These are phyloP conservation scores for Frieseomelitta varia DNA, from an alignment of 1,140 invertebrate species.

Conservation along the genomic window DNA sequence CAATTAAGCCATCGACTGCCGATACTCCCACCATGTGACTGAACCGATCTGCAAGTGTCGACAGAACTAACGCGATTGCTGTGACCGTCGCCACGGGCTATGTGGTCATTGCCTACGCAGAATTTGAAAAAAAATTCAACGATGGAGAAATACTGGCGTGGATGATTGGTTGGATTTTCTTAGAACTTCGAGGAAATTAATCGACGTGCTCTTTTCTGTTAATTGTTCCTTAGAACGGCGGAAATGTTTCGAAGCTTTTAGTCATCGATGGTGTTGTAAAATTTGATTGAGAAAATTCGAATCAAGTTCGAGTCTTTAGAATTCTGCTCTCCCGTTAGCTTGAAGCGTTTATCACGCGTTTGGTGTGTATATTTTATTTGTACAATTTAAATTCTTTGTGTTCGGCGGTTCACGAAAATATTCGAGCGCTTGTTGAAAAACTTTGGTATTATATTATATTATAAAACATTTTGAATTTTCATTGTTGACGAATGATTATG, in stretches of 20 bases:
- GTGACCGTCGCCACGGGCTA: background rate
- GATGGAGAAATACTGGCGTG: background rate
- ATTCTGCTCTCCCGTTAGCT: no score
- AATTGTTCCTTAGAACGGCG: background rate
- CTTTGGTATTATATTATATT: no score
- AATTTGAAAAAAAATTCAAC: background rate
- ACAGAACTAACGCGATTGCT: conserved; percentile 4
- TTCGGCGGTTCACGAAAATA: no score
- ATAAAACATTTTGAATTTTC: no score
- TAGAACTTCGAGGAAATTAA: background rate
- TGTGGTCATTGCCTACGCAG: background rate
- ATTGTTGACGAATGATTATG: no score
- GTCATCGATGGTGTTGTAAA: no score
- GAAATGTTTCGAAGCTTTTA: background rate
- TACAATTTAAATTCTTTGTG: no score
- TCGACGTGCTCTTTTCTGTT: background rate
- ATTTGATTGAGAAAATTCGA: no score
- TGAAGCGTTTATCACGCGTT: no score
- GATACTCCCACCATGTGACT: background rate
- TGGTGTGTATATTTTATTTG: no score
- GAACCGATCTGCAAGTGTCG: conserved; percentile 24
- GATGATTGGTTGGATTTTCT: background rate
- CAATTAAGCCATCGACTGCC: conserved; percentile 40
- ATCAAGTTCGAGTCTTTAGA: no score
- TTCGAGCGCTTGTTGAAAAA: no score